Evolutionary conservation across 2,888 invertebrate species (phyloP).

Genomic region (Cryptops parisi): DNA sequence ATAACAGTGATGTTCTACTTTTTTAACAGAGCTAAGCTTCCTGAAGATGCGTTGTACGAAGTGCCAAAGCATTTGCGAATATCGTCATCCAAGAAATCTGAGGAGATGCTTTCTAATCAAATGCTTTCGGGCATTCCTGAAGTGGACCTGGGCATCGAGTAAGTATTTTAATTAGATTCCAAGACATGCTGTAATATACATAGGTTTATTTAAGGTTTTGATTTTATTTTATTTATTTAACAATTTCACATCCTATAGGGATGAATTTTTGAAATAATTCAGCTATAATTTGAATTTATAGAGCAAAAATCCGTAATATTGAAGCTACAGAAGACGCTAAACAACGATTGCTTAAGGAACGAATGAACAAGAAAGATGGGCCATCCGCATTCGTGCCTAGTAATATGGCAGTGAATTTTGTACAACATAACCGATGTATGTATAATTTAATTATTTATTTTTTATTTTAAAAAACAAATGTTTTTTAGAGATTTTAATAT

Average conservation of each 20-base stretch:
- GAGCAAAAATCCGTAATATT: slow-evolving; percentile 94
- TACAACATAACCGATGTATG: slow-evolving; percentile 89
- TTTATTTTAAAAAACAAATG: background rate
- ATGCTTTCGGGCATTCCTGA: slow-evolving; percentile 99
- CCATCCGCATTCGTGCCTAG: slow-evolving; percentile 93
- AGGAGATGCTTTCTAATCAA: slow-evolving; percentile 99
- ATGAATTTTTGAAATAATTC: background rate
- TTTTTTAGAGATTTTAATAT: background rate
- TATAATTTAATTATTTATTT: slow-evolving; percentile 21
- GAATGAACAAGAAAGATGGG: slow-evolving; percentile 78
- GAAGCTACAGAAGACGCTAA: slow-evolving; percentile 99
- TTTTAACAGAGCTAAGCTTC: slow-evolving; percentile 12
- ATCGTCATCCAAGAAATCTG: slow-evolving; percentile 73
- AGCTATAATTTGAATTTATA: slow-evolving; percentile 26
- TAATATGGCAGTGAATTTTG: slow-evolving; percentile 97
- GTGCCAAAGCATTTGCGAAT: slow-evolving; percentile 77
- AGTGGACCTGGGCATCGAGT: slow-evolving; percentile 97
- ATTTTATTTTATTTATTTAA: too few relatives aligned
- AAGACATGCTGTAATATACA: too few relatives aligned
- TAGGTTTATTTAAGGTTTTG: too few relatives aligned
- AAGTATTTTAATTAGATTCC: too few relatives aligned
- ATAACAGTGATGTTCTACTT: slow-evolving; percentile 9
- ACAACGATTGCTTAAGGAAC: slow-evolving; percentile 73
- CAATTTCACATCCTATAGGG: too few relatives aligned
- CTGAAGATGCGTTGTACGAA: slow-evolving; percentile 71